Base-by-base conservation (phyloP, 2,113 vertebrate species). In the Brachyhypopomus occidentalis region DNA sequence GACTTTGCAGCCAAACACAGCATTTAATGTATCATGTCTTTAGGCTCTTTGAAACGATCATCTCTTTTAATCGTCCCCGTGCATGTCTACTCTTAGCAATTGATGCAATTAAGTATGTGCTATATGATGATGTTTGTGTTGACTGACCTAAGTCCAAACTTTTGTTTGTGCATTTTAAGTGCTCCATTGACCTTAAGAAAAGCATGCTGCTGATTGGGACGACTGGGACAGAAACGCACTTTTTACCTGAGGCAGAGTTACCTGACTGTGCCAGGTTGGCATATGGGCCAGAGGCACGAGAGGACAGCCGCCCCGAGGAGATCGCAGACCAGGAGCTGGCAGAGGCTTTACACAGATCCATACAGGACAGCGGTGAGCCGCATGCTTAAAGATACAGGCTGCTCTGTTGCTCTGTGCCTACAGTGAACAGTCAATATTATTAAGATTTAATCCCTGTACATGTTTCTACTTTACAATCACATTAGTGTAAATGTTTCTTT, bases 121-220 rank as follows among this genome's bases (percentile, higher is more conserved):
- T 52, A 12, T 52, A 11, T 52, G 12, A 14, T 52, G 45, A 52
- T 52, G 2, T 52, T 52, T 5, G 45, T 52, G 45, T 52, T 52
- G 45, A 1, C 12, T 52, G 45, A 14, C 45, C 45, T 52, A 12
- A 52, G 45, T 52, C 11, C 45, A 41, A 41, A 41, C 41, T 3
- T 72, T 8, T 72, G 27, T 30, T 58, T 25, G 63, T 19, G 20
- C 34, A 56, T 74, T 78, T 77, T 60, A 86, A 99, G 98, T 99
- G 98, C 86, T 95, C 97, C 0, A 99, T 99, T 11, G 97, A 99
- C 91, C 94, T 99, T 90, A 98, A 98, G 94, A 99, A 96, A 91
- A 98, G 93, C 0, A 91, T 97, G 0, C 94, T 99, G 0, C 93
- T 99, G 78, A 98, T 99, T 0, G 95, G 97, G 90, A 98, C 98